Evolutionary conservation across 64 coral and sea anemone species (phyloP).

Genomic region (Stylophora pistillata): DNA sequence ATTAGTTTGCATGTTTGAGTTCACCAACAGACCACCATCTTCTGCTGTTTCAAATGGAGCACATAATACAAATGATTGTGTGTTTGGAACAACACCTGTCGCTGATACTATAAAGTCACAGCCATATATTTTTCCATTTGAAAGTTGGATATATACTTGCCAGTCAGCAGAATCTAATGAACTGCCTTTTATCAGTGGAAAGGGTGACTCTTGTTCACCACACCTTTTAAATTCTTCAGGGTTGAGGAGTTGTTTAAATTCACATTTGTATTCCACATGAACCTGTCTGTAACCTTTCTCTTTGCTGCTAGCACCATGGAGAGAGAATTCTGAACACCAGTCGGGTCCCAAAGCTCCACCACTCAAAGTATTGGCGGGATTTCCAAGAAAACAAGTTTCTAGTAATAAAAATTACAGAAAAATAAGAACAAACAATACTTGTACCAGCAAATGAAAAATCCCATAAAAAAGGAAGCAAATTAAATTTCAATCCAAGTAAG

Average conservation of each 20-base stretch:
- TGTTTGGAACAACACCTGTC: constrained; percentile 85
- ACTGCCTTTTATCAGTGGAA: neutral
- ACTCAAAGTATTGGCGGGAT: constrained; percentile 3
- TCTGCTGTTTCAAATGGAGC: constrained; percentile 61
- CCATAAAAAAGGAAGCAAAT: no score
- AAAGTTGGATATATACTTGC: constrained; percentile 74
- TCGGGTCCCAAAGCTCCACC: constrained; percentile 86
- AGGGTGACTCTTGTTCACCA: constrained; percentile 25
- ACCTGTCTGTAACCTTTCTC: constrained; percentile 49
- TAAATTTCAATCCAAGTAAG: no score
- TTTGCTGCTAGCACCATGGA: constrained; percentile 25
- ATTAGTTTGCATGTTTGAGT: constrained; percentile 80
- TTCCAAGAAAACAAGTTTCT: neutral
- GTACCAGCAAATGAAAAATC: neutral
- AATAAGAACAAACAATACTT: neutral
- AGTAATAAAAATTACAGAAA: neutral
- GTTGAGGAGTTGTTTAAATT: constrained; percentile 58
- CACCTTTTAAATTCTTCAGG: constrained; percentile 23
- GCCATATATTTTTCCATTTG: constrained; percentile 77
- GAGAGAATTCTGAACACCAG: constrained; percentile 68
- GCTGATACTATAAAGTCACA: constrained; percentile 96
- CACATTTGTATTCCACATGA: constrained; percentile 73
- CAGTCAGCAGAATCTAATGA: constrained; percentile 22
- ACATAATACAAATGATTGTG: constrained; percentile 47
- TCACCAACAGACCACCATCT: constrained; percentile 85